Conservation (phyloP, 2,113 vertebrate species). For the Gymnocephalus cernua region DNA sequence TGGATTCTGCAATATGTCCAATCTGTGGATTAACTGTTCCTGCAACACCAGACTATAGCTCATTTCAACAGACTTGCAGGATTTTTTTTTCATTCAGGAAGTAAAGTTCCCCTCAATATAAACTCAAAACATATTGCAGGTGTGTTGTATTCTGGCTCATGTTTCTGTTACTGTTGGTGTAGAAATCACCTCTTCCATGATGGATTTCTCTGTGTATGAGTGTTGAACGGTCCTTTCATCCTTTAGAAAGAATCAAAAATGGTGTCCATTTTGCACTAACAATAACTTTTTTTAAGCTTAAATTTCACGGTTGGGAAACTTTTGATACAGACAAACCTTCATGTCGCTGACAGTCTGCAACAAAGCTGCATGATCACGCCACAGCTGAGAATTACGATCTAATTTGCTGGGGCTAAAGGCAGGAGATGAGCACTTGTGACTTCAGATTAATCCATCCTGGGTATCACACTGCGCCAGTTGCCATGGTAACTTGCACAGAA, state of each 20-base stretch:
- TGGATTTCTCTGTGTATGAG: not conserved
- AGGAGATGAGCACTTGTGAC: constrained; percentile 35
- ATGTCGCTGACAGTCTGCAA: not conserved
- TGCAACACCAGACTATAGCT: constrained; percentile 2
- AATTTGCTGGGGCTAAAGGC: constrained; percentile 37
- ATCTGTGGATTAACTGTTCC: not conserved
- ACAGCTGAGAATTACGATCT: constrained; percentile 28
- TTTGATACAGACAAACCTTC: not conserved
- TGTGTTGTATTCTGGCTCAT: not conserved
- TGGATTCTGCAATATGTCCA: not conserved
- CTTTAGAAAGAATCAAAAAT: not conserved
- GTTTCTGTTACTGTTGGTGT: not conserved
- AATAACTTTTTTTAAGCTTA: not conserved
- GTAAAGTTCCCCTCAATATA: not conserved
- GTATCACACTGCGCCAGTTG: constrained; percentile 57
- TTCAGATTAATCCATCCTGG: constrained; percentile 44
- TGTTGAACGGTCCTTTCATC: not conserved
- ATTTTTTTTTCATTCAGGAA: not conserved
- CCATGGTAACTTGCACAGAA: constrained; percentile 61
- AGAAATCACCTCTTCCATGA: not conserved
- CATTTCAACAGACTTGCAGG: not conserved
- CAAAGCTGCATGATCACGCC: not conserved
- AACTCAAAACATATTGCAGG: not conserved
- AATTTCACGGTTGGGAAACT: not conserved
- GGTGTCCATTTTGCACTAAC: not conserved